These are phyloP conservation scores for Pissodes strobi DNA, from an alignment of 1,140 invertebrate genomes.

Conservation along the genomic window DNA sequence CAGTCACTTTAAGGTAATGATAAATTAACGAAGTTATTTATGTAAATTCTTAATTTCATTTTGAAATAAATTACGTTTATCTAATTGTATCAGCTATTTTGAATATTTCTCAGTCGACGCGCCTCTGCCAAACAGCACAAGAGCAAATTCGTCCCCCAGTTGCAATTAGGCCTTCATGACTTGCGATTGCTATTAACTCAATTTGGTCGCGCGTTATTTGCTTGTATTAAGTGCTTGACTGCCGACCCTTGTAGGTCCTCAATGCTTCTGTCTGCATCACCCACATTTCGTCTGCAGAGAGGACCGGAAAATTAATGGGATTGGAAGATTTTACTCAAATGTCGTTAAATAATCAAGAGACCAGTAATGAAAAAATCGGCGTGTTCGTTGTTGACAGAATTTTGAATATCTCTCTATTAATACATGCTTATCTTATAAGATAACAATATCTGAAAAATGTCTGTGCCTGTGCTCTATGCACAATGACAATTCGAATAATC, in stretches of 20 bases:
- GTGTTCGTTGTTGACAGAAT: no score
- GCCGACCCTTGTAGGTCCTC: slow-evolving; percentile 34
- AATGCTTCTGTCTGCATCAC: slow-evolving; percentile 29
- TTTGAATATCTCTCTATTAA: no score
- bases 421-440: no score
- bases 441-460: no score
- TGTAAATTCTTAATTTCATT: no score
- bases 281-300: slow-evolving; percentile 32
- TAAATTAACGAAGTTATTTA: no score
- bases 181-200: slow-evolving; percentile 44
- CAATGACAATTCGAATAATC: no score
- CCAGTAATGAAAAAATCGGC: no score
- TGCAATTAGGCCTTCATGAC: slow-evolving; percentile 42
- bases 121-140: slow-evolving; percentile 21
- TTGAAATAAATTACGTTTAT: not conserved
- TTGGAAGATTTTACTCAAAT: slow-evolving; percentile 8
- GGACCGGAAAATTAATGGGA: slow-evolving; percentile 33
- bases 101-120: not conserved
- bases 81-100: not conserved
- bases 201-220: slow-evolving; percentile 43
- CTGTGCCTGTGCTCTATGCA: no score
- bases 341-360: no score
- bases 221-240: slow-evolving; percentile 43
- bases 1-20: no score
- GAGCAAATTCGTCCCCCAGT: slow-evolving; percentile 33